Evolutionary conservation across 1,140 invertebrate genomes (phyloP), one percentile per base, ranked within the genome.

Genomic region (Drosophila eugracilis): DNA sequence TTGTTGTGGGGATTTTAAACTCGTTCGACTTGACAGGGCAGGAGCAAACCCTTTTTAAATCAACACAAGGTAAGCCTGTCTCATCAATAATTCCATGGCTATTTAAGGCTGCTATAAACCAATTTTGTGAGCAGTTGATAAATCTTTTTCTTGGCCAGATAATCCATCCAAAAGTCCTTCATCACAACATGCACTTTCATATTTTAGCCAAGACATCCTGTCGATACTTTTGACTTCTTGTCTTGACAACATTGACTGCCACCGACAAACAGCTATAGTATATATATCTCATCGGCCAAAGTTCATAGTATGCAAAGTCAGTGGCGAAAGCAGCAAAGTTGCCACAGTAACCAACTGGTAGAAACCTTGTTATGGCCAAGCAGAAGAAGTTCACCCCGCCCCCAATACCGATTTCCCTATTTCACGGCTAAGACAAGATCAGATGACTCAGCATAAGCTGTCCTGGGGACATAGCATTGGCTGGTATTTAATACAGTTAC

Each of bases 241-340:
- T n/a, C 26, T 28, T 49, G 4, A 34, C 36, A 36, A 44, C 47
- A 44, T 65, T 53, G 63, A 32, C 63, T 42, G 60, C 21, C 17
- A 34, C 26, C 78, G 60, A 54, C 49, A 48, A 60, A 58, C 45
- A 73, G 45, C 55, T 32, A 36, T 17, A 39, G n/a, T 6, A 4
- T 55, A 80, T 55, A 52, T 59, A 81, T 75, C 75, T 67, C 69
- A 9, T 15, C 22, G 24, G 24, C 24, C 47, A 88, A 86, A 86
- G 81, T 81, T 85, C 77, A 81, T 71, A 88, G 77, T 75, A 88
- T 88, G 77, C 77, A 81, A 81, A 86, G 63, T 78, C 77, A 54
- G 67, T 74, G 45, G 55, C n/a, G 26, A 22, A 73, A 58, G 54
- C 42, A 10, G 22, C n/a, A 3, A 44, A 26, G 21, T 52, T 36